phyloP scores from a whole-genome alignment of 2,797 vertebrate genomes.

The Pagetopsis macropterus region DNA sequence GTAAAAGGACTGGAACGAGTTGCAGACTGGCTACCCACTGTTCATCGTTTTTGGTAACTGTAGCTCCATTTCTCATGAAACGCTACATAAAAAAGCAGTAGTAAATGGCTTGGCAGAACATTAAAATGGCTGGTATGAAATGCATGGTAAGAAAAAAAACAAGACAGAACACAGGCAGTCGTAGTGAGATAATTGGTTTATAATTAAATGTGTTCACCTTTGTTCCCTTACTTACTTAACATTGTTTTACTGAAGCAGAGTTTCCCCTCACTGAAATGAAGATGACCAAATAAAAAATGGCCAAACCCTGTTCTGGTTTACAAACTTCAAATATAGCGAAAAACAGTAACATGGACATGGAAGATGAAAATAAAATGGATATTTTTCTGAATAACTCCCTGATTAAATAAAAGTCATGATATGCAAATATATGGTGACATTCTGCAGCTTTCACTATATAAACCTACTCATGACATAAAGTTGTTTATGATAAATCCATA shows the following conservation, averaged over 20 bases:
- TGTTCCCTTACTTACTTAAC: not conserved
- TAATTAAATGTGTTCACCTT: not conserved
- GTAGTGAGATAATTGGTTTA: not conserved
- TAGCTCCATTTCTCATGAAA: constrained; percentile 47
- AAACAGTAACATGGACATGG: not conserved
- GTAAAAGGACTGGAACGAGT: constrained; percentile 13
- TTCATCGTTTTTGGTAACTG: constrained; percentile 33
- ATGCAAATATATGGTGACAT: constrained; percentile 41
- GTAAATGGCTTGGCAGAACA: constrained; percentile 42
- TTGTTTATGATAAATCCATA: constrained; percentile 34
- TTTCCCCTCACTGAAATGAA: not conserved
- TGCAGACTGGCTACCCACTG: constrained; percentile 40
- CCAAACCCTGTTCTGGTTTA: constrained; percentile 9
- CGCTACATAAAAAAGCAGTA: constrained; percentile 62
- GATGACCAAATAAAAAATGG: not conserved
- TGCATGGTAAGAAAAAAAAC: constrained; percentile 15
- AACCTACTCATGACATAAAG: constrained; percentile 4
- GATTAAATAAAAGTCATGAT: constrained; percentile 61
- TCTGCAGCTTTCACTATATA: constrained; percentile 31
- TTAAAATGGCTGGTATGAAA: constrained; percentile 21
- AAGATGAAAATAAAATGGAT: constrained; percentile 11
- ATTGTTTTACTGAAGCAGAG: not conserved
- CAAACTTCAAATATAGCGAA: constrained; percentile 5
- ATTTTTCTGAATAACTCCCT: constrained; percentile 47
- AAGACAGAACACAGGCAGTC: constrained; percentile 5